phyloP scores from a whole-genome alignment of 2,113 vertebrate species.

The Reinhardtius hippoglossoides region DNA sequence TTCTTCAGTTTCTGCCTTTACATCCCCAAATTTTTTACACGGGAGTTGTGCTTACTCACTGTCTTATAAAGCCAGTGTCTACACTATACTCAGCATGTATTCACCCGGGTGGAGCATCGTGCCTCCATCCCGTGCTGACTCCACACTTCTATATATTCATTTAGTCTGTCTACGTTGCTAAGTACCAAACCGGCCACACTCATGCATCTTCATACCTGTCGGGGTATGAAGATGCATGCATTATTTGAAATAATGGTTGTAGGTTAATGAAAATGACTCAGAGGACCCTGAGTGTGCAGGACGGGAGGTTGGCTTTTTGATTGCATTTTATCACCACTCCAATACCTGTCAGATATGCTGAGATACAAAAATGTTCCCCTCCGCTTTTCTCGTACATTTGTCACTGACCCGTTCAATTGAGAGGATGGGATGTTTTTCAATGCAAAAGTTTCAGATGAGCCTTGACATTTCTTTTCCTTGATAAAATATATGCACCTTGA shows the following conservation, averaged over 20 bases:
- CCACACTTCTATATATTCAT: conserved; percentile 44
- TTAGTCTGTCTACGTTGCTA: conserved; percentile 22
- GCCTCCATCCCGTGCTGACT: conserved; percentile 39
- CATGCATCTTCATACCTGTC: conserved; percentile 45
- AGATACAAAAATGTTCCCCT: conserved; percentile 37
- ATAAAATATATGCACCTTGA: conserved; percentile 4
- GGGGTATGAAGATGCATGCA: conserved; percentile 54
- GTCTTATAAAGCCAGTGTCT: conserved; percentile 16
- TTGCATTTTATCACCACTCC: conserved; percentile 70
- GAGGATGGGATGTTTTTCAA: conserved; percentile 16
- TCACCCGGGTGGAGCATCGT: not conserved
- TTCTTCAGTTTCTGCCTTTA: not conserved
- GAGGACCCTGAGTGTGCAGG: conserved; percentile 68
- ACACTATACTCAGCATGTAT: conserved; percentile 12
- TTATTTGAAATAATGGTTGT: conserved; percentile 80
- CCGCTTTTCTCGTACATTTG: conserved; percentile 14
- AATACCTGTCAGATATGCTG: conserved; percentile 68
- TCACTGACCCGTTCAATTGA: conserved; percentile 2
- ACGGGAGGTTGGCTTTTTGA: conserved; percentile 69
- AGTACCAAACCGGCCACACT: conserved; percentile 14
- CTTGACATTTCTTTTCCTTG: conserved; percentile 5
- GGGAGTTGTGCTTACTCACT: not conserved
- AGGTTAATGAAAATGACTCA: conserved; percentile 79
- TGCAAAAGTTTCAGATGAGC: conserved; percentile 8
- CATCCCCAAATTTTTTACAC: not conserved